A percentile compares a stretch with the other conserved stretches of the same genome.
These are phyloP conservation scores for Athripsodes cinereus DNA, from an alignment of 2,888 invertebrate genomes.

Conservation along the genomic window DNA sequence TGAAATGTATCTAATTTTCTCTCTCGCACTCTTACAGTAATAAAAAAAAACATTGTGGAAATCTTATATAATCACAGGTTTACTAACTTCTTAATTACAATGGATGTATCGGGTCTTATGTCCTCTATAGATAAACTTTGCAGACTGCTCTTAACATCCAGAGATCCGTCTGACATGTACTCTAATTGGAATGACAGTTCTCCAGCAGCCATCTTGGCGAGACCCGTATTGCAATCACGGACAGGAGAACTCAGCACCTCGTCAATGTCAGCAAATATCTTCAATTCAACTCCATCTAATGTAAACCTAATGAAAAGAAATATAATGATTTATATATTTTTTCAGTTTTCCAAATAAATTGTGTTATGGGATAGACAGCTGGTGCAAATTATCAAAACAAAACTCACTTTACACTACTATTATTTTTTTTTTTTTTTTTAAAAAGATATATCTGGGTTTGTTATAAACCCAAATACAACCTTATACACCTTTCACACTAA, in stretches of 20 bases:
- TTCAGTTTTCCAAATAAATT: too few relatives aligned
- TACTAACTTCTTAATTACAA: conserved; percentile 52
- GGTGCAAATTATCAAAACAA: too few relatives aligned
- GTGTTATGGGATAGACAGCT: too few relatives aligned
- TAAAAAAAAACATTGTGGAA: background rate
- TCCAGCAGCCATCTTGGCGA: conserved; percentile 63
- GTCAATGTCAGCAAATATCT: conserved; percentile 67
- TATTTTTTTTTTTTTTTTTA: too few relatives aligned
- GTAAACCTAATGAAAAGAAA: conserved; percentile 48
- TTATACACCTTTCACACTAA: too few relatives aligned
- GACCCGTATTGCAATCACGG: conserved; percentile 62
- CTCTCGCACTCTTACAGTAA: too few relatives aligned
- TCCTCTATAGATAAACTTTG: conserved; percentile 66
- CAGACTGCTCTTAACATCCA: conserved; percentile 63
- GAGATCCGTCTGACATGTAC: conserved; percentile 60
- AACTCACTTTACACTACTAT: too few relatives aligned
- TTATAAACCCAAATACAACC: too few relatives aligned
- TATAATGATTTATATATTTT: too few relatives aligned
- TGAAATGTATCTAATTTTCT: too few relatives aligned
- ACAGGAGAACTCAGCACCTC: conserved; percentile 71
- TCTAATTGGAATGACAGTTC: conserved; percentile 60
- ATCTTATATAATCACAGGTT: background rate
- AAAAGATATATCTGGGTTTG: too few relatives aligned
- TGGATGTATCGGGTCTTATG: conserved; percentile 59
- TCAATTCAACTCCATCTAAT: conserved; percentile 64